Evolutionary conservation across 2,888 invertebrate species (phyloP).

Genomic region (Siphlonurus alternatus): DNA sequence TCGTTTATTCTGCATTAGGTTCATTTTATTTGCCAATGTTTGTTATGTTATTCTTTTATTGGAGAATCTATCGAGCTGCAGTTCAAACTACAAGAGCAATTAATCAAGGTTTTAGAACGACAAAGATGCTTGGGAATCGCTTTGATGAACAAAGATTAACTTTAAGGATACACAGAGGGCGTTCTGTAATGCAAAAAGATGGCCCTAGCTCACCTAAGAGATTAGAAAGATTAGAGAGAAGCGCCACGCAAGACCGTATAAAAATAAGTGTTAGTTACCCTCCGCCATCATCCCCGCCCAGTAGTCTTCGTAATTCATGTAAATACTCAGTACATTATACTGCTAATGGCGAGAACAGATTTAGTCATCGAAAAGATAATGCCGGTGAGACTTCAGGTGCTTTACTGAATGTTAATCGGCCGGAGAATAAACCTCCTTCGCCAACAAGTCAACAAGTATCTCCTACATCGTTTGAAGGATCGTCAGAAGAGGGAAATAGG

Average conservation of each 20-base stretch:
- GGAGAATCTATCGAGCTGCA: constrained; percentile 90
- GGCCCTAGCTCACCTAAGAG: not conserved
- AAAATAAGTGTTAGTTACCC: constrained; percentile 78
- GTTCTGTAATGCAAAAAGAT: constrained; percentile 35
- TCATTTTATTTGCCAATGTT: constrained; percentile 97
- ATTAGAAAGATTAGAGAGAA: not conserved
- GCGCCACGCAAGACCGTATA: constrained; percentile 56
- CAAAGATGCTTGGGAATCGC: constrained; percentile 38
- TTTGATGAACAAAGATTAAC: constrained; percentile 85
- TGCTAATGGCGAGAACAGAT: constrained; percentile 26
- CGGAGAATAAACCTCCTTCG: constrained; percentile 11
- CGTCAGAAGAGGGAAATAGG: constrained; percentile 18
- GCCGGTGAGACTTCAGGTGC: constrained; percentile 4
- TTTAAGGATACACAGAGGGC: constrained; percentile 75
- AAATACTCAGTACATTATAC: constrained; percentile 11
- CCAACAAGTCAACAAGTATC: constrained; percentile 10
- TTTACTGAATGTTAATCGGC: not conserved
- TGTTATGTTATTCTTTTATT: constrained; percentile 96
- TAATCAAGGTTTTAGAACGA: constrained; percentile 78
- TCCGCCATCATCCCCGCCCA: constrained; percentile 21
- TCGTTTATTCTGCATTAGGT: constrained; percentile 92
- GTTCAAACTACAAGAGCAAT: constrained; percentile 83
- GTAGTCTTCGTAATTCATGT: constrained; percentile 5
- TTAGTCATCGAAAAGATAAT: constrained; percentile 13
- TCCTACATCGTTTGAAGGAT: constrained; percentile 16